phyloP scores from a whole-genome alignment of 1,140 invertebrate genomes.

The Leguminivora glycinivorella region DNA sequence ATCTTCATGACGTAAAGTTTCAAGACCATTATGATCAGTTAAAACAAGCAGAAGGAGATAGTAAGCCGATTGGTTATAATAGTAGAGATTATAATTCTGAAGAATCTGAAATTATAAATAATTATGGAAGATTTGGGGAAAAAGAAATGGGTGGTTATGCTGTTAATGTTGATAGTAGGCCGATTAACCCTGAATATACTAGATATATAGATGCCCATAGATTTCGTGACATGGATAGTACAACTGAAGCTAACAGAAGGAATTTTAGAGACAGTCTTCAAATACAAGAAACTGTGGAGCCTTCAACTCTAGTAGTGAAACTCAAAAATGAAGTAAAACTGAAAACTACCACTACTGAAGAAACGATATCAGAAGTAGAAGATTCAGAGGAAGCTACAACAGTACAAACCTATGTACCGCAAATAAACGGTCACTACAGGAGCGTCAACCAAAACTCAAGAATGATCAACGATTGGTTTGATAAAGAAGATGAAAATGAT shows the following conservation, averaged over 20 bases:
- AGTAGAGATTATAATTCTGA: background rate
- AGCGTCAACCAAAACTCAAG: slow-evolving; percentile 49
- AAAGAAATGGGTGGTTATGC: background rate
- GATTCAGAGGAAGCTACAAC: slow-evolving; percentile 38
- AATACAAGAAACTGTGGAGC: slow-evolving; percentile 35
- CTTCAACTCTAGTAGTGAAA: slow-evolving; percentile 51
- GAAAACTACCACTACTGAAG: slow-evolving; percentile 37
- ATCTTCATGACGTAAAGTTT: background rate
- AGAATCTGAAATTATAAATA: background rate
- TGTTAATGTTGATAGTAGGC: background rate
- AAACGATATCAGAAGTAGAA: background rate
- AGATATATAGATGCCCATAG: background rate
- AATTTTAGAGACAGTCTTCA: slow-evolving; percentile 30
- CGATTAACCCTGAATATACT: background rate
- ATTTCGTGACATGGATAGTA: background rate
- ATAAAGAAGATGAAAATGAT: slow-evolving; percentile 56
- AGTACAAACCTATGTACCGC: slow-evolving; percentile 57
- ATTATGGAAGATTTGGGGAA: background rate
- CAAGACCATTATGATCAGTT: background rate
- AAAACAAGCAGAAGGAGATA: background rate
- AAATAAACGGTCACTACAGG: slow-evolving; percentile 68
- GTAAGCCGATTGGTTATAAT: background rate
- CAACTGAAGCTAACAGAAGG: slow-evolving; percentile 30
- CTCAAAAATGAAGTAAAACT: slow-evolving; percentile 46
- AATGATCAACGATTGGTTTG: slow-evolving; percentile 47